These are phyloP conservation scores for Merluccius polli DNA, from an alignment of 2,797 vertebrate species.

Conservation along the genomic window DNA sequence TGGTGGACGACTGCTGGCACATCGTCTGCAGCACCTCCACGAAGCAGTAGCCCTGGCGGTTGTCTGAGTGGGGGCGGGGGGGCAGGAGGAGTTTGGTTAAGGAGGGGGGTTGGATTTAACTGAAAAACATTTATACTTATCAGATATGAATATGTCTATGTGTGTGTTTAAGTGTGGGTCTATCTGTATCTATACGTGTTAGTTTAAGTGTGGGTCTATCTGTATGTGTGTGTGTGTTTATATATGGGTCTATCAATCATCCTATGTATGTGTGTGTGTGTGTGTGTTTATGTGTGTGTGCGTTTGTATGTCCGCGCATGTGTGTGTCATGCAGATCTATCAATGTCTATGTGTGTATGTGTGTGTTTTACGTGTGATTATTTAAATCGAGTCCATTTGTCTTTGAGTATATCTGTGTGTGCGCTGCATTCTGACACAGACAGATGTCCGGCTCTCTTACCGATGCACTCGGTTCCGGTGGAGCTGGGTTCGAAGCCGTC, in stretches of 20 bases:
- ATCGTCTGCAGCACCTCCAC: conserved; percentile 84
- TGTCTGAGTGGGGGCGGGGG: conserved; percentile 69
- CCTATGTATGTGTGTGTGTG: too few relatives aligned
- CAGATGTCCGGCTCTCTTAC: conserved; percentile 63
- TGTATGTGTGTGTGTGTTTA: not conserved
- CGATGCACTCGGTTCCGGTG: conserved; percentile 84
- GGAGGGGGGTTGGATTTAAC: not conserved
- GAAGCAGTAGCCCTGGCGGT: conserved; percentile 87
- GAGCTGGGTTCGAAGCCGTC: conserved; percentile 85
- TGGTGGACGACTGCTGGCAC: conserved; percentile 87
- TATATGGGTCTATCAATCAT: too few relatives aligned
- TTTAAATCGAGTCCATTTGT: too few relatives aligned
- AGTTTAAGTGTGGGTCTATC: not conserved
- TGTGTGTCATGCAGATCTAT: not conserved
- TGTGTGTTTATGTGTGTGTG: too few relatives aligned
- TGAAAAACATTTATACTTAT: not conserved
- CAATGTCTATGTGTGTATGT: not conserved
- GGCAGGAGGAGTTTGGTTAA: not conserved
- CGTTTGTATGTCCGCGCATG: not conserved
- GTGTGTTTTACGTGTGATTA: too few relatives aligned
- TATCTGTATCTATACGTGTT: not conserved
- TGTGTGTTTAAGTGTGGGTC: not conserved
- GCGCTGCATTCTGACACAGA: not conserved
- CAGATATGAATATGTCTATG: not conserved
- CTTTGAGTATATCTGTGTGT: not conserved